A percentile compares a stretch with the other conserved stretches of the same genome.
These are phyloP conservation scores for Chrysolina haemoptera DNA, from an alignment of 2,888 invertebrate genomes.

Conservation along the genomic window DNA sequence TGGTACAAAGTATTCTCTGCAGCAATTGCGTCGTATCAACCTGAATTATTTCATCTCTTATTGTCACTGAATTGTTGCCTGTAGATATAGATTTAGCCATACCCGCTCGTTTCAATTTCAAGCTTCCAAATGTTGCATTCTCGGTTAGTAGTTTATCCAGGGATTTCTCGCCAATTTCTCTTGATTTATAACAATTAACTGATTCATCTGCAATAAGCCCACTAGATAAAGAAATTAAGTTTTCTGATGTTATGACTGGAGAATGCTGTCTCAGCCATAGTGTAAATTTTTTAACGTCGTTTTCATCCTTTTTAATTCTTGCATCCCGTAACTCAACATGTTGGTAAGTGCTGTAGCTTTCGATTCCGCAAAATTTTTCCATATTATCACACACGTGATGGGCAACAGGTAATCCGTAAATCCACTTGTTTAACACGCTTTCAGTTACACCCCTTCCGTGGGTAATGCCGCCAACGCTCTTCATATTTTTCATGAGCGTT, in stretches of 20 bases:
- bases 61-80: constrained; percentile 14
- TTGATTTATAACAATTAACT: constrained; percentile 26
- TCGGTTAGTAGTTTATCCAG: constrained; percentile 23
- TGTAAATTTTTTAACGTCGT: constrained; percentile 4
- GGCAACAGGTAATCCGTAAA: constrained; percentile 25
- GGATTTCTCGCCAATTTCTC: constrained; percentile 23
- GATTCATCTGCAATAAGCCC: constrained; percentile 12
- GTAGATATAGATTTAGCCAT: constrained; percentile 18
- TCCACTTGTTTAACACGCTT: constrained; percentile 22
- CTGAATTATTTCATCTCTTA: neutral
- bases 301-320: constrained; percentile 13
- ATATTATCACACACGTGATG: constrained; percentile 30
- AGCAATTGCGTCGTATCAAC: neutral
- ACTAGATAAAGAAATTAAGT: constrained; percentile 25
- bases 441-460: constrained; percentile 26
- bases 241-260: constrained; percentile 11
- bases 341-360: constrained; percentile 29
- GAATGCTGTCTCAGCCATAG: constrained; percentile 19
- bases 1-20: neutral
- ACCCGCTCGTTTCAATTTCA: constrained; percentile 20
- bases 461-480: constrained; percentile 9
- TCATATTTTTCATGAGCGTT: neutral
- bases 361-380: constrained; percentile 25
- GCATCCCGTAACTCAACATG: constrained; percentile 16
- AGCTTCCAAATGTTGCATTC: constrained; percentile 24